A percentile compares a stretch with the other conserved stretches of the same genome.
phyloP scores from a whole-genome alignment of 2,888 invertebrate species.

The Megalurothrips usitatus region DNA sequence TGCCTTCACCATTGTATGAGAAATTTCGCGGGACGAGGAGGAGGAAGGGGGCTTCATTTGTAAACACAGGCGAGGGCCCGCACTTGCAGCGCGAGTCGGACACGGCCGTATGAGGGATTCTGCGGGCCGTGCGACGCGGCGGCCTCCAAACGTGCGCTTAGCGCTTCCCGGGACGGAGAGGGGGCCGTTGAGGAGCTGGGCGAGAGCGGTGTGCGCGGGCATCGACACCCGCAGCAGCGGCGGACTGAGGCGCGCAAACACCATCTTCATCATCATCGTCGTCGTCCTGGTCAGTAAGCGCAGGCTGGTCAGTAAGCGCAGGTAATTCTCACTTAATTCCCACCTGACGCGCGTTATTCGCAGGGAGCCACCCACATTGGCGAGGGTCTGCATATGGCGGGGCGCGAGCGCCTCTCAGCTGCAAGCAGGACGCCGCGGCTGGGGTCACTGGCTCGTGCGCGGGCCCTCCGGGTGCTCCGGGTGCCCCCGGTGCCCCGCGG shows the following conservation, averaged over 20 bases:
- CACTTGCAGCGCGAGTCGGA: too few relatives aligned
- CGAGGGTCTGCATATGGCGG: too few relatives aligned
- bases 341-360: not conserved
- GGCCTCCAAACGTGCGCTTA: too few relatives aligned
- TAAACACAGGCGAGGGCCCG: not conserved
- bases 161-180: too few relatives aligned
- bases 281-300: not conserved
- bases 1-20: not conserved
- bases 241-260: too few relatives aligned
- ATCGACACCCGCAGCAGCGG: too few relatives aligned
- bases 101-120: too few relatives aligned
- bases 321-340: not conserved
- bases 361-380: not conserved
- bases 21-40: not conserved
- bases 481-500: not conserved
- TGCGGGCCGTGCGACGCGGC: too few relatives aligned
- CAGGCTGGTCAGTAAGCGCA: not conserved
- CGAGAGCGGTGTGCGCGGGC: too few relatives aligned
- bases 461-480: not conserved
- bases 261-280: too few relatives aligned
- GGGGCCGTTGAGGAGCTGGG: too few relatives aligned
- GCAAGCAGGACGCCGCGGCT: not conserved
- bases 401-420: too few relatives aligned
- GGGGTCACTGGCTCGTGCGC: not conserved
- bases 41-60: not conserved